Evolutionary conservation across 2,113 vertebrate genomes (phyloP).

Genomic region (Mormyrus lacerda): DNA sequence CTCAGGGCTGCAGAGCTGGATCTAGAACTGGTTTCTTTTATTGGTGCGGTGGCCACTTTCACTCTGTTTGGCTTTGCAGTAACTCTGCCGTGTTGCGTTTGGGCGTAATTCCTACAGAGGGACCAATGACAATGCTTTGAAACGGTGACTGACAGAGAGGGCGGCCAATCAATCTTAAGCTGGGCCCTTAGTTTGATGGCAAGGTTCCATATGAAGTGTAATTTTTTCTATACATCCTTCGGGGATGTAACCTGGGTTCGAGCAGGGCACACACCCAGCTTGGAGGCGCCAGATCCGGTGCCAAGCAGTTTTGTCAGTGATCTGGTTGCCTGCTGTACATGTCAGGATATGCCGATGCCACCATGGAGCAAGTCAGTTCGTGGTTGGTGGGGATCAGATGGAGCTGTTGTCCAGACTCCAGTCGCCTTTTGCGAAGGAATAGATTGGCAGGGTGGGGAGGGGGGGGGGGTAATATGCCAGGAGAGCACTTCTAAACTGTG

Average conservation of each 20-base stretch:
- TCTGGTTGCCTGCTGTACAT: not conserved
- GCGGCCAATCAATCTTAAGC: not conserved
- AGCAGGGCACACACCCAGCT: not conserved
- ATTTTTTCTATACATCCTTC: constrained; percentile 37
- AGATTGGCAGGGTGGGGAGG: not conserved
- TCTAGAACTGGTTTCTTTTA: not conserved
- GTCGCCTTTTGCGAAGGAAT: constrained; percentile 30
- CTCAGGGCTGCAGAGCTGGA: not conserved
- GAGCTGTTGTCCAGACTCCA: constrained; percentile 27
- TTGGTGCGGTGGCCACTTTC: not conserved
- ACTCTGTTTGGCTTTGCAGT: not conserved
- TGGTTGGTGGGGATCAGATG: constrained; percentile 18
- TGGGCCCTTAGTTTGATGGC: not conserved
- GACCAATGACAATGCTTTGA: constrained; percentile 46
- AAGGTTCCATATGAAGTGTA: constrained; percentile 26
- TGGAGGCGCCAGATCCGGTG: constrained; percentile 9
- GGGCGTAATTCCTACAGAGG: constrained; percentile 35
- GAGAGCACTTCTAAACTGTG: constrained; percentile 31
- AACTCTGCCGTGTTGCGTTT: not conserved
- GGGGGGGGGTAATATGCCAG: constrained; percentile 22
- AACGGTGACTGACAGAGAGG: not conserved
- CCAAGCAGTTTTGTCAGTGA: constrained; percentile 17
- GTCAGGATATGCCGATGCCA: constrained; percentile 9
- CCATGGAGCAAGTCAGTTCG: constrained; percentile 1
- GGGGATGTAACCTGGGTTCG: not conserved